A percentile compares a stretch with the other conserved stretches of the same genome.
Evolutionary conservation across 2,113 vertebrate species (phyloP).

Genomic region (Oncorhynchus masou): DNA sequence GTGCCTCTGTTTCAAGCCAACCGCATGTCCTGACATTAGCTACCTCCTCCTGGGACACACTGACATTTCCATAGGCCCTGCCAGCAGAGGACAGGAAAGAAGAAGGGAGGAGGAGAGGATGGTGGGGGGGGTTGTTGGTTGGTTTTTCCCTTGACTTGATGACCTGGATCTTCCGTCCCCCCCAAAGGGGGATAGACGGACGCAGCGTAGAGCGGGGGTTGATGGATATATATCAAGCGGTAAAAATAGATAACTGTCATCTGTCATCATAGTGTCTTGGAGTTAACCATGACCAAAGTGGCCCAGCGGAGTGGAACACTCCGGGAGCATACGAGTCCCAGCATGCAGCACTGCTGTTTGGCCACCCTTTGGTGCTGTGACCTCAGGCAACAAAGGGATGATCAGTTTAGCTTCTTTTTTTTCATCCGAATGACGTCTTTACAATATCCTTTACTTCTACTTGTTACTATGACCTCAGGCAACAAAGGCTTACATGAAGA

Average conservation of each 20-base stretch:
- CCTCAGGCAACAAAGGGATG: too few species aligned
- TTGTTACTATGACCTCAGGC: too few species aligned
- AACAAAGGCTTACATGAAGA: too few species aligned
- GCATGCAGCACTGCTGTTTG: too few species aligned
- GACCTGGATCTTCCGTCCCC: slow-evolving; percentile 62
- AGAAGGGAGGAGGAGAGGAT: neutral
- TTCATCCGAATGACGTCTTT: too few species aligned
- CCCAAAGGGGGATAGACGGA: slow-evolving; percentile 38
- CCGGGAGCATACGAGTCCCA: too few species aligned
- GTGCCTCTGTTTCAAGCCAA: slow-evolving; percentile 22
- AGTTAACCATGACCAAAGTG: neutral
- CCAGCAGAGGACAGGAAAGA: neutral
- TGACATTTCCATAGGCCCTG: slow-evolving; percentile 41
- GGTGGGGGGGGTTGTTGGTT: slow-evolving; percentile 26
- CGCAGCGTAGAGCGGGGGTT: slow-evolving; percentile 35
- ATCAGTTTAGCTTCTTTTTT: too few species aligned
- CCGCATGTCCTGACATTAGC: slow-evolving; percentile 43
- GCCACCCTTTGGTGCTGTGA: too few species aligned
- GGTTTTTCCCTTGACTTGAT: slow-evolving; percentile 67
- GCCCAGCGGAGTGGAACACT: too few species aligned
- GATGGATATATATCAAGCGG: slow-evolving; percentile 61
- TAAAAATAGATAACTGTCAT: slow-evolving; percentile 68
- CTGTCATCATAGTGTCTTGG: slow-evolving; percentile 45
- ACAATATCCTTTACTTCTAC: too few species aligned
- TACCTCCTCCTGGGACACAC: slow-evolving; percentile 21